Evolutionary conservation across 2,113 vertebrate species (phyloP).

Genomic region (Larimichthys crocea): DNA sequence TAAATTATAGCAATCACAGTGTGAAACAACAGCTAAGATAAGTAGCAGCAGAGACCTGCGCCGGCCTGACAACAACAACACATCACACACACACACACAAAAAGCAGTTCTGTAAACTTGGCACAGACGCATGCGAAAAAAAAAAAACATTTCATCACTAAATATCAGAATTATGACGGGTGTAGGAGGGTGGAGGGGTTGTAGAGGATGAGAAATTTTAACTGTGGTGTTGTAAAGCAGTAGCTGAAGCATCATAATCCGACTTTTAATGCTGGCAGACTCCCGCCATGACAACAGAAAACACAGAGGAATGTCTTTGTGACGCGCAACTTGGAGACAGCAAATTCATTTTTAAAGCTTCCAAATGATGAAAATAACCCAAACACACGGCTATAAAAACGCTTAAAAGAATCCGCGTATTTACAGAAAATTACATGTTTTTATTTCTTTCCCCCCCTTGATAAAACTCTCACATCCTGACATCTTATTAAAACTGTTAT

Average conservation of each 20-base stretch:
- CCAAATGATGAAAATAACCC: background rate
- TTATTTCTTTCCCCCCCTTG: no score
- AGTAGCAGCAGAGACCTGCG: slow-evolving; percentile 55
- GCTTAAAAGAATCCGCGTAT: background rate
- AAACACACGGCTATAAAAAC: background rate
- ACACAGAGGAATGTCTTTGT: background rate
- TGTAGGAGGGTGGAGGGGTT: background rate
- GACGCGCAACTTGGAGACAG: no score
- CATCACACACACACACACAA: background rate
- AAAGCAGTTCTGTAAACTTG: slow-evolving; percentile 55
- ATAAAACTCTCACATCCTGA: no score
- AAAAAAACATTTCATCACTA: background rate
- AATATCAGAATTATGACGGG: slow-evolving; percentile 33
- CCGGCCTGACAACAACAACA: slow-evolving; percentile 50
- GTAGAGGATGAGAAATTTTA: background rate
- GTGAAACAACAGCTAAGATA: slow-evolving; percentile 71
- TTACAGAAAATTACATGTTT: background rate
- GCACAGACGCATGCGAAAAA: slow-evolving; percentile 17
- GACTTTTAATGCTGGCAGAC: background rate
- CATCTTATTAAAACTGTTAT: background rate
- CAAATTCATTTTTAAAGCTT: background rate
- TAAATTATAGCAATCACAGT: slow-evolving; percentile 74
- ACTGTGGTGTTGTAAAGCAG: background rate
- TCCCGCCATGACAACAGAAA: background rate
- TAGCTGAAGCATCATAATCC: background rate